These are phyloP conservation scores for Sogatella furcifera DNA, from an alignment of 1,140 invertebrate genomes.

Conservation along the genomic window DNA sequence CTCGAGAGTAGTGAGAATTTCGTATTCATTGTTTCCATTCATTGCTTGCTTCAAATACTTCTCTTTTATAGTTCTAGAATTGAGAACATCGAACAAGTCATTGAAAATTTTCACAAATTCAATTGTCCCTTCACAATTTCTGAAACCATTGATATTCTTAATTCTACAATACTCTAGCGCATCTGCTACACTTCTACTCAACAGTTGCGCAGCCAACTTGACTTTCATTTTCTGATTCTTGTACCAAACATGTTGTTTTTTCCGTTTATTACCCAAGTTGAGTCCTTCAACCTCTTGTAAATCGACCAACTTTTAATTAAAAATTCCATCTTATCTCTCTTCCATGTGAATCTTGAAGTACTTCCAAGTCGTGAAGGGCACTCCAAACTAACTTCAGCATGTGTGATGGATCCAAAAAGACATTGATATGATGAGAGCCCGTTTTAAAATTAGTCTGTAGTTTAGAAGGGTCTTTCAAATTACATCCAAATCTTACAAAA, in stretches of 20 bases:
- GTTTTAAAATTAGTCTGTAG: slow-evolving; percentile 12
- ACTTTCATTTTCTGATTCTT: slow-evolving; percentile 29
- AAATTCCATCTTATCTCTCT: slow-evolving; percentile 24
- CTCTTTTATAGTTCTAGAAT: slow-evolving; percentile 16
- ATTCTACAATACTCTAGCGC: slow-evolving; percentile 19
- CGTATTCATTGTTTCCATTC: slow-evolving; percentile 10
- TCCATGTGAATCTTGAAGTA: slow-evolving; percentile 15
- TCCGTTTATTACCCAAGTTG: slow-evolving; percentile 26
- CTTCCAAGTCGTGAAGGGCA: slow-evolving; percentile 8
- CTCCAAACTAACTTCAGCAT: slow-evolving; percentile 21
- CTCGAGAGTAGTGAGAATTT: background rate
- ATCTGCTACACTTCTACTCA: slow-evolving; percentile 26
- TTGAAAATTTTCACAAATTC: slow-evolving; percentile 17
- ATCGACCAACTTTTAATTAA: slow-evolving; percentile 22
- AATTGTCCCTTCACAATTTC: background rate
- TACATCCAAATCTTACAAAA: slow-evolving; percentile 14
- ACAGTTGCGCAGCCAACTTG: slow-evolving; percentile 26
- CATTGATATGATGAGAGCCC: slow-evolving; percentile 13
- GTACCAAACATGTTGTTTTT: slow-evolving; percentile 24
- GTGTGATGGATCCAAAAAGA: slow-evolving; percentile 20
- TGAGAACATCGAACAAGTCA: slow-evolving; percentile 21
- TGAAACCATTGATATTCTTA: background rate
- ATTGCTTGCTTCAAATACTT: slow-evolving; percentile 13
- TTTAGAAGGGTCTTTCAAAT: slow-evolving; percentile 2
- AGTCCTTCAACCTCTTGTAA: slow-evolving; percentile 25